These are phyloP conservation scores for Gopherus evgoodei DNA, from an alignment of 2,113 vertebrate species.

Conservation along the genomic window DNA sequence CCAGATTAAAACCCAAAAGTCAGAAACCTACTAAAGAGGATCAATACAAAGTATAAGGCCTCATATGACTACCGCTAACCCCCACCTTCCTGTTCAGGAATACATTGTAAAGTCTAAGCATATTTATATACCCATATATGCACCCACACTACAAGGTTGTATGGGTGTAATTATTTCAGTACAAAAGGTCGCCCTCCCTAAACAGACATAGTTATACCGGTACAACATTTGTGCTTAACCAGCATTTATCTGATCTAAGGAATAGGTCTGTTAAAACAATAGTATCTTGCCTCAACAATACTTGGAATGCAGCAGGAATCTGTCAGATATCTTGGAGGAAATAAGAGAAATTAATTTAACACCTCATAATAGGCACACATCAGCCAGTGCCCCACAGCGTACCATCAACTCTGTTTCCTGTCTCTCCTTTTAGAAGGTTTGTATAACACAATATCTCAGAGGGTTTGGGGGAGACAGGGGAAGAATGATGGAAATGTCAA, in stretches of 20 bases:
- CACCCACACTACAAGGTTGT: not conserved
- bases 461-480: not conserved
- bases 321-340: not conserved
- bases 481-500: fast-evolving
- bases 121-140: too few relatives aligned
- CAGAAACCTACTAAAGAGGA: not conserved
- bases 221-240: not conserved
- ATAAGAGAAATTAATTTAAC: not conserved
- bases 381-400: not conserved
- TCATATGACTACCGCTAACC: not conserved
- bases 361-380: not conserved
- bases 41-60: not conserved
- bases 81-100: not conserved
- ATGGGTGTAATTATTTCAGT: not conserved
- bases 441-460: not conserved
- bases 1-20: not conserved
- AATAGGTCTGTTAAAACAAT: not conserved
- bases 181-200: not conserved
- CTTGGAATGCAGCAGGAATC: not conserved
- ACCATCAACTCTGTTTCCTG: not conserved
- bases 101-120: not conserved
- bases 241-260: not conserved
- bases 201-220: not conserved
- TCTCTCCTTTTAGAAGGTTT: not conserved
- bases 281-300: not conserved